Evolutionary conservation across 2,888 invertebrate species (phyloP), one percentile per base, ranked within the genome.

Genomic region (Xiphydria camelus): DNA sequence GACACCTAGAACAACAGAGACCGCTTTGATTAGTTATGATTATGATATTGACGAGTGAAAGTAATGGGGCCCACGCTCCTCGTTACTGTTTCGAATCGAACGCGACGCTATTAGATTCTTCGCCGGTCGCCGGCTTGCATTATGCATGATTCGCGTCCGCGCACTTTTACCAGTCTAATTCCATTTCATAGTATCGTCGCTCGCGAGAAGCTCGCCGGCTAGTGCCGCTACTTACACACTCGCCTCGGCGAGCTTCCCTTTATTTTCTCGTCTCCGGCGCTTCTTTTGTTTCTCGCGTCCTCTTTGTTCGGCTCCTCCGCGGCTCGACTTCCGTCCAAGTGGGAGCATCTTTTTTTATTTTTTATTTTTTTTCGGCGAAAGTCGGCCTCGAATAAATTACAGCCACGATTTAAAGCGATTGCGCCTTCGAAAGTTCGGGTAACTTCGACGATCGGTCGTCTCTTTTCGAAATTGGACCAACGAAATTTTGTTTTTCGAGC

Each of bases 291-390:
- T 42, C 10, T 10, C 23, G n/a, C 26, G 26, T 26, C 14, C 26
- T 10, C 10, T 10, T 14, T 26, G 10, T 26, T 26, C 26, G 23
- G 19, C 17, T n/a, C 7, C 4, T 10, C n/a, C 9, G 9, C n/a
- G n/a, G 17, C 21, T 14, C 36, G 5, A 32, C 5, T 33, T 32
- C 7, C n/a, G 21, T 20, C 14, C 6, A 29, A 14, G 17, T 20
- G 17, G 31, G 14, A n/a, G 3, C 17, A 31, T 22, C 26, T 29
- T 37, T 43, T 38, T 25, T 36, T 14, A 34, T 19, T 34, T 22
- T 22, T 26, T 4, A 12, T 26, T 7, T 10, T 6, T 7, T n/a
- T 14, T 6, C 10, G 3, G 26, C 14, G 26, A 26, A 26, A 26
- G 26, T 26, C 10, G 5, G 14, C 10, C 7, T n/a, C n/a, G n/a